Evolutionary conservation across 2,888 invertebrate genomes (phyloP).

Genomic region (Druceiella hillmani): DNA sequence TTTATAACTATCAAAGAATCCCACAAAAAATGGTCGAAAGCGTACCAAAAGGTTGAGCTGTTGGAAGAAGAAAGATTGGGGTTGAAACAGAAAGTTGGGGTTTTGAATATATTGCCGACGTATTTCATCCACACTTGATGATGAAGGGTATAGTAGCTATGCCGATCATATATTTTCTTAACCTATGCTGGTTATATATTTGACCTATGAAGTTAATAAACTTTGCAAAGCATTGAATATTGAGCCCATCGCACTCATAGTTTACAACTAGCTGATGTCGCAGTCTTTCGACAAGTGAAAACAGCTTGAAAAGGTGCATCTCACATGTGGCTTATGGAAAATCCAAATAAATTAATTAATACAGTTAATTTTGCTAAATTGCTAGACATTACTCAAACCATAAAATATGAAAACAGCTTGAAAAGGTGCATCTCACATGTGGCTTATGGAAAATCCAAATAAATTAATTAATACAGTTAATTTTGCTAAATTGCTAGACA

Average conservation of each 20-base stretch:
- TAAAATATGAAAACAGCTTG: conserved; percentile 7
- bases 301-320: background rate
- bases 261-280: too few species aligned
- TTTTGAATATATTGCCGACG: too few species aligned
- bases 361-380: conserved; percentile 4
- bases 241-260: too few species aligned
- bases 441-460: conserved; percentile 1
- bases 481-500: conserved; percentile 2
- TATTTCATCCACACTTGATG: too few species aligned
- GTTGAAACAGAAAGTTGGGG: too few species aligned
- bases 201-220: too few species aligned
- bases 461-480: conserved; percentile 2
- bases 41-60: too few species aligned
- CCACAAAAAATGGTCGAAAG: conserved; percentile 20
- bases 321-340: conserved; percentile 2
- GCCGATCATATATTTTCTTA: too few species aligned
- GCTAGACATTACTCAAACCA: background rate
- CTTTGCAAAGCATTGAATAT: too few species aligned
- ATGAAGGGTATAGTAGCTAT: too few species aligned
- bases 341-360: background rate
- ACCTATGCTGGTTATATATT: too few species aligned
- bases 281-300: conserved; percentile 6
- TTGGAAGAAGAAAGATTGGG: too few species aligned
- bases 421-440: background rate
- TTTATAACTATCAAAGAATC: conserved; percentile 25